Evolutionary conservation across 2,113 vertebrate genomes (phyloP), one percentile per base, ranked within the genome.

Genomic region (Leucoraja erinaceus): DNA sequence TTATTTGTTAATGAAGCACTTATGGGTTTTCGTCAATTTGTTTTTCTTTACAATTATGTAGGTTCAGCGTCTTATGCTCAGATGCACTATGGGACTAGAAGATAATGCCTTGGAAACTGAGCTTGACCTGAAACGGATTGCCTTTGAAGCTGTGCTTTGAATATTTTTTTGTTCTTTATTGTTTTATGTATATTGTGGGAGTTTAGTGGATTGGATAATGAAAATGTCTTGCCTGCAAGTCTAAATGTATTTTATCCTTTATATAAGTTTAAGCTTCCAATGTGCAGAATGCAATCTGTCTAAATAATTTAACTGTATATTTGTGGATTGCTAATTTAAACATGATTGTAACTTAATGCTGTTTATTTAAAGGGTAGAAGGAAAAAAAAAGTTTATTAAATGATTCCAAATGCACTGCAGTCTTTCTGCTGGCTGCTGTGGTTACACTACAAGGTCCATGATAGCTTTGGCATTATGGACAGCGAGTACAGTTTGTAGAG

Each of bases 311-410:
- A 96, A 95, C 75, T 98, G 98, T 99, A 97, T 97, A 98, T 98
- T 97, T 98, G 97, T 98, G 97, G 97, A 97, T 97, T 98, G 97
- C 96, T 99, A 98, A 99, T 99, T 99, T 98, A 99, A 98, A 95
- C 94, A 91, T 95, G 95, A 97, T 98, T 99, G 47, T 91, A 98
- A 99, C 96, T 99, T 99, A 88, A 98, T 98, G 96, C 97, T 94
- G 95, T 95, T 95, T 97, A 96, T 97, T 97, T 98, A 97, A 95
- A 95, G 96, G 96, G 95, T 97, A 96, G 93, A 61, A 95, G 95
- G 94, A 96, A 93, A 93, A 56, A 93, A 94, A 94, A 94, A 72
- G 90, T 91, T 91, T 91, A 74, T 47, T 91, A 91, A 95, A 95
- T 96, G 95, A 96, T 94, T 95, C 61, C 0, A 94, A 66, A 95